phyloP scores from a whole-genome alignment of 1,140 invertebrate genomes.

The Sinonovacula constricta region DNA sequence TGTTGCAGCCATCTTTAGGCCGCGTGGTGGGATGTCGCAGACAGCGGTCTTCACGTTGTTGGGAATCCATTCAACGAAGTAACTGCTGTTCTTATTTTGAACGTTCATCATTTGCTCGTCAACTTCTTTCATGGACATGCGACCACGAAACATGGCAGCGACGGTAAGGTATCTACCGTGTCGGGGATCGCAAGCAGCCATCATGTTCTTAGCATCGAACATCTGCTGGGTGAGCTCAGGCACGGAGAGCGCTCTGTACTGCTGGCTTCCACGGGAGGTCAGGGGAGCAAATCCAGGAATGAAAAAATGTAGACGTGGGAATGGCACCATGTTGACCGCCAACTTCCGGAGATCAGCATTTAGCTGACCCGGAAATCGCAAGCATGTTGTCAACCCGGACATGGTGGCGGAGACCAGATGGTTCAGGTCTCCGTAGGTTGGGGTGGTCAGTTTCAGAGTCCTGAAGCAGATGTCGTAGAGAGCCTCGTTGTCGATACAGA shows the following conservation, averaged over 20 bases:
- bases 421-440: slow-evolving; percentile 82
- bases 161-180: slow-evolving; percentile 85
- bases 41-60: slow-evolving; percentile 95
- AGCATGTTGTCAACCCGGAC: too few relatives aligned
- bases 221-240: slow-evolving; percentile 82
- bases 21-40: slow-evolving; percentile 94
- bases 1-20: slow-evolving; percentile 94
- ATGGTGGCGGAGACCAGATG: slow-evolving; percentile 85
- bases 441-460: slow-evolving; percentile 86
- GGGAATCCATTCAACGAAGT: slow-evolving; percentile 97
- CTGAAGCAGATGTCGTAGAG: slow-evolving; percentile 90
- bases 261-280: too few relatives aligned
- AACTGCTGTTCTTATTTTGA: slow-evolving; percentile 82
- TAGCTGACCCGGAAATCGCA: too few relatives aligned
- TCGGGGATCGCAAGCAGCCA: slow-evolving; percentile 86
- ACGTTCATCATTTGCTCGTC: slow-evolving; percentile 77
- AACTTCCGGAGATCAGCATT: too few relatives aligned
- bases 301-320: slow-evolving; percentile 88
- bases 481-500: slow-evolving; percentile 90
- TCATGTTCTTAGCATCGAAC: slow-evolving; percentile 87
- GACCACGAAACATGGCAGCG: slow-evolving; percentile 92
- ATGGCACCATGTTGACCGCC: too few relatives aligned
- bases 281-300: slow-evolving; percentile 87
- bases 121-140: slow-evolving; percentile 81
- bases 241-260: slow-evolving; percentile 80